A percentile compares a stretch with the other conserved stretches of the same genome.
Conservation (phyloP, 2,888 invertebrate species). For the Aleiodes testaceus region DNA sequence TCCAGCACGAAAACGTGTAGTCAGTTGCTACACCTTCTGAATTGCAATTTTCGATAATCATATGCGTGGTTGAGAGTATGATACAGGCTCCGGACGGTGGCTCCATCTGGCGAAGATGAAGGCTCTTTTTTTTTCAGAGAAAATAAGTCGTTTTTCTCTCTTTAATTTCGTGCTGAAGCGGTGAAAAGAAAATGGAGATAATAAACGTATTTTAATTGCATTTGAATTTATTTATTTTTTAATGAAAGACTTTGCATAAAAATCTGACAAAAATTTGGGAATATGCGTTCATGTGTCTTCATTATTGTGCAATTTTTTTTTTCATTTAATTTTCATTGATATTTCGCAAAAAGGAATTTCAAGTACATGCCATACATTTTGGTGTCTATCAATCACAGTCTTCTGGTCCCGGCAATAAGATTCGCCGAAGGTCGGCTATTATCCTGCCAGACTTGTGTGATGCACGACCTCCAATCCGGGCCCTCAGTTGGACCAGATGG, state of each 20-base stretch:
- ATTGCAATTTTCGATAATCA: slow-evolving; percentile 63
- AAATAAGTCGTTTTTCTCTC: too few relatives aligned
- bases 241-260: too few relatives aligned
- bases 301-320: not conserved
- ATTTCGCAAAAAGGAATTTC: not conserved
- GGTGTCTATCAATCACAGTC: slow-evolving; percentile 68
- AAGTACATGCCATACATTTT: slow-evolving; percentile 28
- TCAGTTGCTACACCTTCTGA: slow-evolving; percentile 57
- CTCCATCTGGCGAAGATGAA: slow-evolving; percentile 61
- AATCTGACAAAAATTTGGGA: too few relatives aligned
- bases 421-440: slow-evolving; percentile 64
- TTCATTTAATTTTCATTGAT: not conserved
- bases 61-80: slow-evolving; percentile 50
- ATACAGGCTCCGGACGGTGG: slow-evolving; percentile 53
- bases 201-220: too few relatives aligned
- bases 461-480: slow-evolving; percentile 68
- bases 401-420: slow-evolving; percentile 63
- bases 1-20: slow-evolving; percentile 35
- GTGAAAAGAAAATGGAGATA: too few relatives aligned
- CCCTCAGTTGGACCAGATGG: slow-evolving; percentile 56
- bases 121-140: slow-evolving; percentile 30
- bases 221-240: too few relatives aligned
- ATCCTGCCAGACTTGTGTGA: slow-evolving; percentile 71
- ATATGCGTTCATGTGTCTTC: too few relatives aligned
- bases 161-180: too few relatives aligned